phyloP scores from a whole-genome alignment of 2,888 invertebrate species.

The Drosophila neutralis region DNA sequence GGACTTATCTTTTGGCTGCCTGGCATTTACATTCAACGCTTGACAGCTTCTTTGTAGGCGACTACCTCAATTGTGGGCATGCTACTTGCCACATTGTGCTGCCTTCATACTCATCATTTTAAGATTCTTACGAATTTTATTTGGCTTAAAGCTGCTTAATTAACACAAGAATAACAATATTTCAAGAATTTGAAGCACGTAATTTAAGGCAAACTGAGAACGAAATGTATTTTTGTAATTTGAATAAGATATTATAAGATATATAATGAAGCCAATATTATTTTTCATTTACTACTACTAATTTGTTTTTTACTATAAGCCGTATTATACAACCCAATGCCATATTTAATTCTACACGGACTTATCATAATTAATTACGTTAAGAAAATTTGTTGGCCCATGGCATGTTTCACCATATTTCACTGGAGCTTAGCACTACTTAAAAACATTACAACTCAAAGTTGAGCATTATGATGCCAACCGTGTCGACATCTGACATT shows the following conservation, averaged over 20 bases:
- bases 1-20: constrained; percentile 74
- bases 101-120: constrained; percentile 8
- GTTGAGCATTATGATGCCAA: neutral
- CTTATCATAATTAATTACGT: neutral
- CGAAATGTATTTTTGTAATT: neutral
- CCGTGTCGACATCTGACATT: constrained; percentile 18
- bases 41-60: constrained; percentile 70
- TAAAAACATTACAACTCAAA: constrained; percentile 9
- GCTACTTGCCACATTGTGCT: constrained; percentile 41
- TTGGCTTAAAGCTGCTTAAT: constrained; percentile 16
- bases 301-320: neutral
- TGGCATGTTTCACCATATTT: constrained; percentile 4
- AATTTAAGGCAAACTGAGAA: neutral
- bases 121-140: neutral
- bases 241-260: no score
- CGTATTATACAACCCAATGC: neutral
- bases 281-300: no score
- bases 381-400: neutral
- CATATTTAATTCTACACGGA: neutral
- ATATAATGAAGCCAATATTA: no score
- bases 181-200: neutral
- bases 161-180: constrained; percentile 9
- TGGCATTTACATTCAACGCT: constrained; percentile 79
- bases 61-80: constrained; percentile 14
- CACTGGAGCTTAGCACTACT: constrained; percentile 4